Evolutionary conservation across 1,140 invertebrate species (phyloP), one percentile per base, ranked within the genome.

Genomic region (Drosophila oshimai): DNA sequence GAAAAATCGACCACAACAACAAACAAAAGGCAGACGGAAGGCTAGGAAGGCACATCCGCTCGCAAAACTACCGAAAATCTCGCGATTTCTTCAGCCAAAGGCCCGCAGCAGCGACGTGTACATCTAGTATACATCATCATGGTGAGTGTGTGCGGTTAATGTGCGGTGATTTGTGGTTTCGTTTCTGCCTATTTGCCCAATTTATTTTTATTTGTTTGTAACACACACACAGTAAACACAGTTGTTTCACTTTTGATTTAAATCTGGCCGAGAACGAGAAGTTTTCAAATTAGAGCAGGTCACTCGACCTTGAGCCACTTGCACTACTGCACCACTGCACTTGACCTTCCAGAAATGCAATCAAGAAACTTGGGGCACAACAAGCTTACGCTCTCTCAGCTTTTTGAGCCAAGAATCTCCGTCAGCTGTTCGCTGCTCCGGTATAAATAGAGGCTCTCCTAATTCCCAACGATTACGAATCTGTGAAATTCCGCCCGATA

Each of bases 101-200:
- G 65, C 45, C 41, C 51, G 34, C 54, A 61, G 41, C 68, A 65
- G 33, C 71, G 51, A n/a, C 83, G 69, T 57, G 44, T 88, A 51
- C 55, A 81, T 65, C 54, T 86, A 49, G 64, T 86, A 76, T 87
- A 87, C 64, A 81, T 87, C 51, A 87, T 69, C 53, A 86, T 87
- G 81, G 81, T 87, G 64, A 87, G 81, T 87, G 62, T 24, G 34
- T 45, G 45, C 46, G 45, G 13, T 17, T 31, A 29, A 24, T 37
- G 24, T 33, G 12, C 29, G 7, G n/a, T 2, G 51, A 18, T 26
- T 37, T 12, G 20, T 57, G 39, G 37, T 58, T 51, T 34, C 26
- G 41, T 53, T 45, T 33, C 20, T 49, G 70, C 20, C 34, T 58
- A 41, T 36, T 36, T 62, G 58, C 58, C 29, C 50, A 62, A 57